Evolutionary conservation across 1,140 invertebrate genomes (phyloP).

Genomic region (Ruditapes philippinarum): DNA sequence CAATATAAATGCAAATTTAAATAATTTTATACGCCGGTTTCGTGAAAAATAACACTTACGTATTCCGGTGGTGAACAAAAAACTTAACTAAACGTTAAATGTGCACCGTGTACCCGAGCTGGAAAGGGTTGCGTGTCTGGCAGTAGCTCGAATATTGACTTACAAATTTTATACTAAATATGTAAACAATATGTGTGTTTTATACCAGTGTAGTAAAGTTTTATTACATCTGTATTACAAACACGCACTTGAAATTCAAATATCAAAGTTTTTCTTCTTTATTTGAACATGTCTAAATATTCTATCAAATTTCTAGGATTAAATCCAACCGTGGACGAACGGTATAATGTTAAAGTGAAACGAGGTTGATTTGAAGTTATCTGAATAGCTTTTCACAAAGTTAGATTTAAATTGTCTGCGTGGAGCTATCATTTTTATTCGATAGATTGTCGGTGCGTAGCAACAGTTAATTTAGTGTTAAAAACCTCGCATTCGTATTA

Average conservation of each 20-base stretch:
- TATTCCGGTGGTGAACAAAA: slow-evolving; percentile 19
- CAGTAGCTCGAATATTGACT: slow-evolving; percentile 1
- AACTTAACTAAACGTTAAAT: slow-evolving; percentile 10
- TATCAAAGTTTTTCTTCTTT: slow-evolving; percentile 31
- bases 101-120: not conserved
- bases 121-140: not conserved
- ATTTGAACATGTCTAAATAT: slow-evolving; percentile 18
- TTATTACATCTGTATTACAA: slow-evolving; percentile 38
- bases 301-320: slow-evolving; percentile 43
- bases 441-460: slow-evolving; percentile 10
- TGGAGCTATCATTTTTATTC: slow-evolving; percentile 14
- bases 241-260: slow-evolving; percentile 39
- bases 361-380: slow-evolving; percentile 16
- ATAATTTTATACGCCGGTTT: slow-evolving; percentile 9
- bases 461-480: slow-evolving; percentile 49
- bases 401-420: slow-evolving; percentile 13
- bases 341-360: slow-evolving; percentile 2
- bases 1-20: slow-evolving; percentile 37
- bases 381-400: slow-evolving; percentile 20
- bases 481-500: not conserved
- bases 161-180: slow-evolving; percentile 45
- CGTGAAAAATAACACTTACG: slow-evolving; percentile 19
- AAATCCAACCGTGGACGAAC: not conserved
- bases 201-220: slow-evolving; percentile 29
- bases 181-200: slow-evolving; percentile 51